Evolutionary conservation across 1,140 invertebrate genomes (phyloP), one percentile per base, ranked within the genome.

Genomic region (Globodera ellingtonae): DNA sequence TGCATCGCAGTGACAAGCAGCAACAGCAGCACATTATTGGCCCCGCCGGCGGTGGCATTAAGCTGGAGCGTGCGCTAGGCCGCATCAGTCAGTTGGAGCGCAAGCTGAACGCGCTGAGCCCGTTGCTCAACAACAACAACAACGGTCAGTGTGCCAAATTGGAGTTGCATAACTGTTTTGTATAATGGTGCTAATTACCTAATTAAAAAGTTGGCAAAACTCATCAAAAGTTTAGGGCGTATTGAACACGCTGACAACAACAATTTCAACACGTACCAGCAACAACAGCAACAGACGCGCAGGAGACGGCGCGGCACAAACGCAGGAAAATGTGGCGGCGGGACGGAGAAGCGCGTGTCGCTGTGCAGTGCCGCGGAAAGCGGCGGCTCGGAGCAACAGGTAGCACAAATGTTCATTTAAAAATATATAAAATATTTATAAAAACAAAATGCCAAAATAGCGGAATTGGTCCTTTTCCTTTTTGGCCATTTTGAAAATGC

Each of bases 41-140:
- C 18, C 47, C 46, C 59, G 65, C 35, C 69, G 75, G 75, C n/a
- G 75, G 75, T 6, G 75, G 75, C 69, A 35, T 46, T 18, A 77
- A 77, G 67, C 67, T 77, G 69, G 75, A 77, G 48, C 65, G 75
- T 6, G 75, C 75, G 9, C 21, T 77, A n/a, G n/a, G 75, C n/a
- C 50, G 75, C 10, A 77, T 77, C 69, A 77, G 69, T 62, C 62
- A 77, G 6, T 69, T 77, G 75, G 75, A 77, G 75, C 35, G 65
- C 21, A 21, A 50, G 69, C 46, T 77, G 21, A 62, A 77, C 65
- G 48, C 65, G 6, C 35, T 77, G 8, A 59, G 56, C 15, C 65
- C 75, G 8, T 15, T 77, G 62, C 62, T 77, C 21, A 77, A 65
- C 46, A 77, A 46, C 75, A 62, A 35, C 35, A 35, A 35, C 35